phyloP scores from a whole-genome alignment of 2,888 invertebrate species.

The Leistus spinibarbis region DNA sequence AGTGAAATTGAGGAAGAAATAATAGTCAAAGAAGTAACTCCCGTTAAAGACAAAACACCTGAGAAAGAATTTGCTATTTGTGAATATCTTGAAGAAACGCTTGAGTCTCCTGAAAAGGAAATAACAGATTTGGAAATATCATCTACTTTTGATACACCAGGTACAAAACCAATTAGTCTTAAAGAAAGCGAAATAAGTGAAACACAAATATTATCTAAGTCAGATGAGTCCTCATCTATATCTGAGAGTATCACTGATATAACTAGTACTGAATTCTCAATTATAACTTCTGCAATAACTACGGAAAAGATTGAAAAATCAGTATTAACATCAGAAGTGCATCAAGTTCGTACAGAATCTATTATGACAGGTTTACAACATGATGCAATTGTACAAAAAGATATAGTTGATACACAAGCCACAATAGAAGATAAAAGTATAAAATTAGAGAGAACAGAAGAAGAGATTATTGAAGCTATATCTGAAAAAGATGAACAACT shows the following conservation, averaged over 20 bases:
- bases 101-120: conserved; percentile 12
- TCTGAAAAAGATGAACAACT: neutral
- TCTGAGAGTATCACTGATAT: neutral
- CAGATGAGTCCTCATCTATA: neutral
- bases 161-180: neutral
- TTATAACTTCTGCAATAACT: neutral
- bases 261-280: neutral
- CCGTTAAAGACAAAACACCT: conserved; percentile 8
- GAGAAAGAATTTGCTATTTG: neutral
- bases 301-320: neutral
- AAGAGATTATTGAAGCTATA: neutral
- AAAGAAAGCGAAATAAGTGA: neutral
- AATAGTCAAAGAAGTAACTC: neutral
- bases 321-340: neutral
- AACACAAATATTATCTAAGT: neutral
- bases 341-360: neutral
- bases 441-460: neutral
- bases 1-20: neutral
- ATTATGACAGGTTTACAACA: neutral
- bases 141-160: neutral
- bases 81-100: neutral
- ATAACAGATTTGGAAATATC: neutral
- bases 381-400: neutral
- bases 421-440: neutral
- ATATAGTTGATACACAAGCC: neutral